Evolutionary conservation across 2,888 invertebrate genomes (phyloP), one percentile per base, ranked within the genome.

Genomic region (Ectemnius lituratus): DNA sequence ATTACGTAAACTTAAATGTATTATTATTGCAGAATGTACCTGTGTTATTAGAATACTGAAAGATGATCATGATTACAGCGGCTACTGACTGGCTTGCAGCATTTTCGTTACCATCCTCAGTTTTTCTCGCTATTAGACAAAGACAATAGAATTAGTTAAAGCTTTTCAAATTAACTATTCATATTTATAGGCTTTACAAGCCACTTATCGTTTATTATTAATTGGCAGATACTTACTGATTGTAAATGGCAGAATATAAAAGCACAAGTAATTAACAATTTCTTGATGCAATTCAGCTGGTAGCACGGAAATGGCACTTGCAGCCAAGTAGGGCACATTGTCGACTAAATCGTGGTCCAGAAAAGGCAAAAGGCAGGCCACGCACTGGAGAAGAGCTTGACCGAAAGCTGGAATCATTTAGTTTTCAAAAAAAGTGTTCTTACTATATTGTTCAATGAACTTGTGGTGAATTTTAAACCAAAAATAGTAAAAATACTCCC

Each of bases 331-430:
- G 23, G 99, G 98, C 85, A 99, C 93, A 87, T 97, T 97, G 92
- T 99, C 99, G 84, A 99, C 96, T 88, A 97, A 93, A 89, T 99
- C 99, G 90, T 97, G 96, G 90, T 99, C 99, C 88, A 99, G 92
- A 92, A 99, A 99, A 13, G 99, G 98, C 78, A 99, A 94, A 83
- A 99, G 93, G 90, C 98, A 98, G 79, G 98, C 97, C 79, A 99
- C 93, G 85, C 98, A 98, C 91, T 98, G 98, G 49, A 99, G 93
- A 66, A 99, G 94, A 37, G 97, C 96, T 92, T 97, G 96, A 14
- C 98, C 99, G 90, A 99, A 97, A 67, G 95, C 99, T 98, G 91
- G 92, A 74, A 20, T 20, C 1, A 59, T 60, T 13, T 3, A 8
- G 13, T 14, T 13, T 4, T 45, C 56, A 18, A 14, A 63, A 62